These are phyloP conservation scores for Palythoa heliodiscus DNA, from an alignment of 92 coral and sea anemone genomes.

Conservation along the genomic window DNA sequence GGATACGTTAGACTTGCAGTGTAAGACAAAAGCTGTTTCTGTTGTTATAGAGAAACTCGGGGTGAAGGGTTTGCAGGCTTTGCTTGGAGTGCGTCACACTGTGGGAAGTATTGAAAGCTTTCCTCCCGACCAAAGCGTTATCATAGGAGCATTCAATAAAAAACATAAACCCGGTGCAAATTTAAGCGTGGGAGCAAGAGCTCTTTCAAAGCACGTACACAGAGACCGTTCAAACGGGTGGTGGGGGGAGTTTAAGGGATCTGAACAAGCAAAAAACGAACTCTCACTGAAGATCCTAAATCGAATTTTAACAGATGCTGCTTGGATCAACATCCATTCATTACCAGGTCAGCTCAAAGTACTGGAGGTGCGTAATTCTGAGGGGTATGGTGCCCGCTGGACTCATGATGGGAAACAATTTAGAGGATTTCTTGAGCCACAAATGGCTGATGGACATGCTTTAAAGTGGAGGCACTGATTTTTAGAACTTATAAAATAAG, in stretches of 20 bases:
- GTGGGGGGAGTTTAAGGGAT: constrained; percentile 90
- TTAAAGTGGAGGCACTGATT: constrained; percentile 81
- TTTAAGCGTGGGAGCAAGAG: constrained; percentile 91
- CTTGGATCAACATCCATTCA: constrained; percentile 89
- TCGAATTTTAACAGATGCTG: constrained; percentile 68
- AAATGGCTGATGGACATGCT: constrained; percentile 91
- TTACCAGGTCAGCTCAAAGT: constrained; percentile 86
- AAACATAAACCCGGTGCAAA: constrained; percentile 68
- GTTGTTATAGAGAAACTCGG: constrained; percentile 56
- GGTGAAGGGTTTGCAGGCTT: constrained; percentile 64
- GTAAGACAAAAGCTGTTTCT: constrained; percentile 30
- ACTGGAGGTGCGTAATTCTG: constrained; percentile 79
- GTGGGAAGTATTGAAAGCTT: constrained; percentile 78
- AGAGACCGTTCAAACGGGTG: constrained; percentile 72
- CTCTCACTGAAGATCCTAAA: constrained; percentile 64
- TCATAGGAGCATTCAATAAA: constrained; percentile 67
- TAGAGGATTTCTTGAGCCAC: constrained; percentile 95
- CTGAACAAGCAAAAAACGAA: constrained; percentile 78
- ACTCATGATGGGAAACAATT: constrained; percentile 77
- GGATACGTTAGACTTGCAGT: constrained; percentile 34
- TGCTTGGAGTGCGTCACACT: constrained; percentile 86
- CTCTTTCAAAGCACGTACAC: constrained; percentile 91
- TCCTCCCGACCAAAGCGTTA: constrained; percentile 64
- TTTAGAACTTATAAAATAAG: neutral
- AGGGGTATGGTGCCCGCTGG: constrained; percentile 98